These are phyloP conservation scores for Pandemis heparana DNA, from an alignment of 2,888 invertebrate genomes.

Conservation along the genomic window DNA sequence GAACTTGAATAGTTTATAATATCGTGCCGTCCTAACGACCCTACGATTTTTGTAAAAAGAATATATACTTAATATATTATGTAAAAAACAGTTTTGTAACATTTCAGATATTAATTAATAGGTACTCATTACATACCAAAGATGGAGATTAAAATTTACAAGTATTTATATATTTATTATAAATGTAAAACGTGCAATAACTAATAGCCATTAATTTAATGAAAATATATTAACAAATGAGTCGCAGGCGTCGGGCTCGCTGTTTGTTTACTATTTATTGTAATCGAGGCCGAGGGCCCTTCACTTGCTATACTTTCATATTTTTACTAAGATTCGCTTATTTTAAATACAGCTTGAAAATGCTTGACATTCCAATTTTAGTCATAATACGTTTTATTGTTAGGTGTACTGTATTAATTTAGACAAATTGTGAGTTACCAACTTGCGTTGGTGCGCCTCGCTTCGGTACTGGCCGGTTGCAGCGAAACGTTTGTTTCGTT, in stretches of 20 bases:
- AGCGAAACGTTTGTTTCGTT: slow-evolving; percentile 1
- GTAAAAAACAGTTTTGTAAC: slow-evolving; percentile 83
- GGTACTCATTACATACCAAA: slow-evolving; percentile 84
- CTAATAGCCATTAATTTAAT: slow-evolving; percentile 84
- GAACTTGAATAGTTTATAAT: slow-evolving; percentile 83
- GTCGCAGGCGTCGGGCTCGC: slow-evolving; percentile 72
- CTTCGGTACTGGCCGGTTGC: slow-evolving; percentile 41
- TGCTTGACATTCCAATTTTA: slow-evolving; percentile 76
- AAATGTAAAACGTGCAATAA: slow-evolving; percentile 86
- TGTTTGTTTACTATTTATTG: slow-evolving; percentile 80
- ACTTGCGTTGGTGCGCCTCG: slow-evolving; percentile 51
- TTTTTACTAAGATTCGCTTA: slow-evolving; percentile 56
- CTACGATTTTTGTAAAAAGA: slow-evolving; percentile 85
- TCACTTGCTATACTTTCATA: slow-evolving; percentile 52
- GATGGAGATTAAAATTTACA: slow-evolving; percentile 83
- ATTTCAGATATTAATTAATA: slow-evolving; percentile 83
- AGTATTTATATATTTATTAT: slow-evolving; percentile 86
- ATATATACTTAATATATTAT: slow-evolving; percentile 80
- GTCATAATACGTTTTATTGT: slow-evolving; percentile 72
- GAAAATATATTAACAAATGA: slow-evolving; percentile 81
- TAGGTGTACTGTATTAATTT: slow-evolving; percentile 74
- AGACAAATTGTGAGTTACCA: slow-evolving; percentile 77
- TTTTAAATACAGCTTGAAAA: slow-evolving; percentile 71
- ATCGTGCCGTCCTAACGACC: slow-evolving; percentile 86
- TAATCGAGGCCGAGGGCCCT: slow-evolving; percentile 63